phyloP scores from a whole-genome alignment of 2,797 vertebrate species.

The Onychomys arenicola region DNA sequence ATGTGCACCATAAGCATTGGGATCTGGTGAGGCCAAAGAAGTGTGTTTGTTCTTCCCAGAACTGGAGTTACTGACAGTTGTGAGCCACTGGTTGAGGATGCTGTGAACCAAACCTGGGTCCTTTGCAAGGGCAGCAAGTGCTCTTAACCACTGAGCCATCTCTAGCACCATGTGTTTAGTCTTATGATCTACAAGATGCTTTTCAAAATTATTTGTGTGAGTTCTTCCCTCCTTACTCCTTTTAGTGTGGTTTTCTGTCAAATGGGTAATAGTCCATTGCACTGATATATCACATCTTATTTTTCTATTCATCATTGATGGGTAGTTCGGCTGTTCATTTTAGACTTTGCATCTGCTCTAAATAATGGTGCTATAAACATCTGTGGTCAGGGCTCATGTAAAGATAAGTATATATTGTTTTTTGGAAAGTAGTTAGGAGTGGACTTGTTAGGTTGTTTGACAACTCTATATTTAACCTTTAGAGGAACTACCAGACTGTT shows the following conservation, averaged over 20 bases:
- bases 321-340: background rate
- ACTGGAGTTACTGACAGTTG: background rate
- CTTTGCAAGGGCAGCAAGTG: background rate
- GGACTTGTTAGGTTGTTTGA: background rate
- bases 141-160: background rate
- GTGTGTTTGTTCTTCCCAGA: no score
- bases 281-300: background rate
- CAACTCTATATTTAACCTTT: constrained; percentile 13
- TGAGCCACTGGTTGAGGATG: background rate
- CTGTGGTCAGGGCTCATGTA: background rate
- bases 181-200: background rate
- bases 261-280: background rate
- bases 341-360: background rate
- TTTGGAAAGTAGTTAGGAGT: background rate
- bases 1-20: background rate
- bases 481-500: background rate
- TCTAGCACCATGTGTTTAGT: background rate
- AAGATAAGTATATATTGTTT: background rate
- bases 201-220: background rate
- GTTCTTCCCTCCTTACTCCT: background rate
- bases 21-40: background rate
- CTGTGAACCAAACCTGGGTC: background rate
- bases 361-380: background rate
- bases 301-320: background rate
- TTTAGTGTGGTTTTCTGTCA: background rate